Base-by-base conservation (phyloP, 2,797 vertebrate genomes). In the Chaetophractus vellerosus region DNA sequence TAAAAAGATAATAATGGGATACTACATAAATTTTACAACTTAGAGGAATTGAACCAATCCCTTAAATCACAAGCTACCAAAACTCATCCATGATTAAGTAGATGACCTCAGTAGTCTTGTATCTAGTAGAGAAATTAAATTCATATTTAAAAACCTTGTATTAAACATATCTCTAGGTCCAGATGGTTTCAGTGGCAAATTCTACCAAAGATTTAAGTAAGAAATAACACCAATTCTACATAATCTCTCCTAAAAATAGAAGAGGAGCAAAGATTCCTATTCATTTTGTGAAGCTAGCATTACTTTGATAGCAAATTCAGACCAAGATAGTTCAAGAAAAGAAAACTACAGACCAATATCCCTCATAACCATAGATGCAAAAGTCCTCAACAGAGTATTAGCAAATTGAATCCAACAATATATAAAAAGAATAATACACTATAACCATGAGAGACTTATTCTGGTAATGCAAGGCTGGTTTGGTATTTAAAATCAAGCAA, bases 21-120 rank as follows among this genome's bases (percentile, higher is more conserved):
- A 68, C 26, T 55, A 59, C 16, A 83, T 45, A 14, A 87, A 75
- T 75, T 87, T 93, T 80, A 84, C 52, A 93, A 57, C 68, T 83
- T 87, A 61, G 61, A 50, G 36, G 12, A 88, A 92, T 85, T 84
- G 18, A 41, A 38, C 24, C 61, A 87, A 7, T 93, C 91, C 76
- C 41, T 92, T 28, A 84, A 93, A 63, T 38, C 12, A 11, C 52
- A 95, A 91, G 85, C 89, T 90, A 11, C 81, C 66, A 86, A 92
- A 93, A 87, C 55, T 92, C 50, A 87, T 93, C 48, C 50, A 84
- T 84, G 66, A 84, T 95, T 57, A 93, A 95, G 87, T 75, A 57
- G 38, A 80, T 96, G 83, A 88, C 83, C 31, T 82, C 63, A 91
- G 0, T 95, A 72, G n/a, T n/a, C n/a, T 74, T 90, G 16, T 59